phyloP scores from a whole-genome alignment of 1,140 invertebrate genomes.

The Brachionus koreanus region DNA sequence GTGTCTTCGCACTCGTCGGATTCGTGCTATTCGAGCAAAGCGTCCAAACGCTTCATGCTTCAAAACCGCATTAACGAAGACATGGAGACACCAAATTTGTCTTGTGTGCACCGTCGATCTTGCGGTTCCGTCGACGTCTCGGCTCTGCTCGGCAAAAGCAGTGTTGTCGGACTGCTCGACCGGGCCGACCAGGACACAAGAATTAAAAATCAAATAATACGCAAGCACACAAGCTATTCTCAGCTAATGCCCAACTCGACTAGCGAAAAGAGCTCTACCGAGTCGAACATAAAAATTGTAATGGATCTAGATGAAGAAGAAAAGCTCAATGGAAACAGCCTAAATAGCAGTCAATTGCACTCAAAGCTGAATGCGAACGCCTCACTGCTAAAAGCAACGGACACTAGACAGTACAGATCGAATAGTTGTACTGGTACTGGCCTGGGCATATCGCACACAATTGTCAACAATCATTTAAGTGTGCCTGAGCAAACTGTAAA shows the following conservation, averaged over 20 bases:
- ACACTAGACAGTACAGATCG: constrained; percentile 1
- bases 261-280: not conserved
- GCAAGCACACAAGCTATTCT: not conserved
- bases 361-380: not conserved
- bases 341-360: not conserved
- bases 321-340: not conserved
- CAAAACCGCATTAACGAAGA: not conserved
- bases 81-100: not conserved
- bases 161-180: not conserved
- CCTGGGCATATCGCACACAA: not conserved
- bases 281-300: not conserved
- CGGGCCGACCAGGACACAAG: not conserved
- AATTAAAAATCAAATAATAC: not conserved
- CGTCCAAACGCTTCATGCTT: not conserved
- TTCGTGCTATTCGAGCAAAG: not conserved
- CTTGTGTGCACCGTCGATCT: not conserved
- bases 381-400: not conserved
- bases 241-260: not conserved
- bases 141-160: not conserved
- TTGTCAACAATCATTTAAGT: not conserved
- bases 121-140: not conserved
- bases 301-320: not conserved
- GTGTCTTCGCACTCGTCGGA: not conserved
- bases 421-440: not conserved
- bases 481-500: not conserved